Conservation (phyloP, 2,797 vertebrate genomes). For the Harpagifer antarcticus region DNA sequence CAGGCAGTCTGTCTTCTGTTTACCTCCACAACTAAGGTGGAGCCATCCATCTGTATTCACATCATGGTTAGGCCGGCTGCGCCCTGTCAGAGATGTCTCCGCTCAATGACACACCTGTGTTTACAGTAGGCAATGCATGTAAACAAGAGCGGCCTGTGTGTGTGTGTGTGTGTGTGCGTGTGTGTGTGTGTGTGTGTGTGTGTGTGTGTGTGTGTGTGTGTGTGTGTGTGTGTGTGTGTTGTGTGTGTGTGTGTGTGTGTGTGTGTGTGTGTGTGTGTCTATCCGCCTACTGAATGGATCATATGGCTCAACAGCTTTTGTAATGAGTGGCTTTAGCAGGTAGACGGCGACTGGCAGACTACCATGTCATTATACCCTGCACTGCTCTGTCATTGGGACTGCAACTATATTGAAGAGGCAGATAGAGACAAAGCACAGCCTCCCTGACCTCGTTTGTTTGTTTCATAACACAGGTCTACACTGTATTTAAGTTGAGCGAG, state of each 20-base stretch:
- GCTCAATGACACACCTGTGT: conserved; percentile 75
- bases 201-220: conserved; percentile 27
- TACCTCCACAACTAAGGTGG: conserved; percentile 39
- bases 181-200: conserved; percentile 27
- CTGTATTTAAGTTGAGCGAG: conserved; percentile 13
- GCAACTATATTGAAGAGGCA: conserved; percentile 60
- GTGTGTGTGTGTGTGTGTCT: conserved; percentile 22
- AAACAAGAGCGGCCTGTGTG: conserved; percentile 51
- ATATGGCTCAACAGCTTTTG: conserved; percentile 63
- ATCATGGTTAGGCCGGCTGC: conserved; percentile 45
- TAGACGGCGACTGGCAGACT: conserved; percentile 66
- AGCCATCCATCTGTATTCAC: conserved; percentile 48
- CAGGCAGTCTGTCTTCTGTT: conserved; percentile 62
- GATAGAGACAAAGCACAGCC: conserved; percentile 32
- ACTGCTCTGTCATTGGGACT: conserved; percentile 72
- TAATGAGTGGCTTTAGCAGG: conserved; percentile 76
- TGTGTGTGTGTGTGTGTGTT: conserved; percentile 31
- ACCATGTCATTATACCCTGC: conserved; percentile 72
- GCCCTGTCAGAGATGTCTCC: conserved; percentile 49
- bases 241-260: conserved; percentile 26
- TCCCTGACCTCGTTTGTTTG: conserved; percentile 42
- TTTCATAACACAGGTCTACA: conserved; percentile 18
- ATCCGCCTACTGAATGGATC: conserved; percentile 48
- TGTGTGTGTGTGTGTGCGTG: conserved; percentile 26
- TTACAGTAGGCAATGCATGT: conserved; percentile 63